phyloP scores from a whole-genome alignment of 92 coral and sea anemone species.

The Actinostola sp. region DNA sequence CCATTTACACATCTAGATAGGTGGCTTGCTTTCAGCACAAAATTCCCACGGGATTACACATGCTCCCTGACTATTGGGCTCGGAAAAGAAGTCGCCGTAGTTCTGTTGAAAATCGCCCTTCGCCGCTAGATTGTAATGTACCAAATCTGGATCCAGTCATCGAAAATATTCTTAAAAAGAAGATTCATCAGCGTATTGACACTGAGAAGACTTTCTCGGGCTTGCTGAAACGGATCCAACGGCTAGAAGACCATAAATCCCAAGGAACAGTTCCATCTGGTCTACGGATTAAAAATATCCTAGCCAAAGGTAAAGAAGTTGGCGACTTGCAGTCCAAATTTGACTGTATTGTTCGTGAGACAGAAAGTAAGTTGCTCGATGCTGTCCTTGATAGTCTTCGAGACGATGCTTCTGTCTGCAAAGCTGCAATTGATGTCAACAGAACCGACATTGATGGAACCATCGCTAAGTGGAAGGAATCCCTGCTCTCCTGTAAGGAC shows the following conservation, averaged over 20 bases:
- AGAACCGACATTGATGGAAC: conserved; percentile 21
- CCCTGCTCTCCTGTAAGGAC: conserved; percentile 1
- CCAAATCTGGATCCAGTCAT: conserved; percentile 12
- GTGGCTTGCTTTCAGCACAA: no score
- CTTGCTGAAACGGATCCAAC: not conserved
- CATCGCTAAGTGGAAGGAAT: conserved; percentile 29
- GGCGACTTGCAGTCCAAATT: conserved; percentile 37
- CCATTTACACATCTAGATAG: no score
- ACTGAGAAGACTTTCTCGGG: not conserved
- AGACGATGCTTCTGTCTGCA: conserved; percentile 4
- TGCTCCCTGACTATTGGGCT: no score
- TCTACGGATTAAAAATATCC: conserved; percentile 18
- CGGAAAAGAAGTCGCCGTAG: no score
- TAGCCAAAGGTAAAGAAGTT: conserved; percentile 28
- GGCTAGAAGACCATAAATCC: not conserved
- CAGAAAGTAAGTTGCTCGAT: conserved; percentile 40
- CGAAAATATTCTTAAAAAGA: conserved; percentile 4
- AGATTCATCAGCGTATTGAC: conserved; percentile 6
- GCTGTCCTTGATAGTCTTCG: conserved; percentile 25
- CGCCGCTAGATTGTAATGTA: no score
- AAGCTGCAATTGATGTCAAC: conserved; percentile 4
- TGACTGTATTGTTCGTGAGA: conserved; percentile 35
- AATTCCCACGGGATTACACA: no score
- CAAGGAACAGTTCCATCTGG: conserved; percentile 24
- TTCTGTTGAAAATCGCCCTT: no score